Conservation (phyloP, 2,113 vertebrate species). For the Trichechus manatus region DNA sequence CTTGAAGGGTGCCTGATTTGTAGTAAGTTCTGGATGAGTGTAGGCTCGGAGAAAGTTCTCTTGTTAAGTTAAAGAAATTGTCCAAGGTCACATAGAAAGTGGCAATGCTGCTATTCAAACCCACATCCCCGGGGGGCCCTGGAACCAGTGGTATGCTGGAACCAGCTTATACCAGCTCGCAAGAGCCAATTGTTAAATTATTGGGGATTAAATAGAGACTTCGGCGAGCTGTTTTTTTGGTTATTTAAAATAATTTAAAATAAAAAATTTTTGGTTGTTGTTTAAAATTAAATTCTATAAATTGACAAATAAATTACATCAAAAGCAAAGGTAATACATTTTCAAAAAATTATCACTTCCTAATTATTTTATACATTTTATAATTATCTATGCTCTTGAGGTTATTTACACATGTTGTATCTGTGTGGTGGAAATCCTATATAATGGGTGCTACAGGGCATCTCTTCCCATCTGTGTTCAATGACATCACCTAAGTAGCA, state of each 20-base stretch:
- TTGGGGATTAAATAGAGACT: background rate
- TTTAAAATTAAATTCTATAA: background rate
- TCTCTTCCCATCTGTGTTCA: too few species aligned
- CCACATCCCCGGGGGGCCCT: accelerated
- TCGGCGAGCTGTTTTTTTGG: background rate
- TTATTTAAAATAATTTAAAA: background rate
- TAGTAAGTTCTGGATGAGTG: background rate
- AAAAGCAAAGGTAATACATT: background rate
- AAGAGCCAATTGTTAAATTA: background rate
- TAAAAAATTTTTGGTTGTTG: background rate
- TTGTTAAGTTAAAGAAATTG: background rate
- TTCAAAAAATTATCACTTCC: too few species aligned
- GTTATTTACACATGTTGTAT: accelerated
- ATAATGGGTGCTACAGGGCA: accelerated
- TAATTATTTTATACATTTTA: background rate
- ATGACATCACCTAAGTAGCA: background rate
- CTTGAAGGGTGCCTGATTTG: background rate
- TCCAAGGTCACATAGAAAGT: background rate
- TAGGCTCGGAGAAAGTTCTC: background rate
- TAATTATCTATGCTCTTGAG: background rate
- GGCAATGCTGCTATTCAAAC: too few species aligned
- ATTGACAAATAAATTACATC: background rate
- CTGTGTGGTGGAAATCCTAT: too few species aligned
- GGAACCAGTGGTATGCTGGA: background rate
- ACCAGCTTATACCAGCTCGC: background rate